Evolutionary conservation across 2,113 vertebrate species (phyloP).

Genomic region (Psophia crepitans): DNA sequence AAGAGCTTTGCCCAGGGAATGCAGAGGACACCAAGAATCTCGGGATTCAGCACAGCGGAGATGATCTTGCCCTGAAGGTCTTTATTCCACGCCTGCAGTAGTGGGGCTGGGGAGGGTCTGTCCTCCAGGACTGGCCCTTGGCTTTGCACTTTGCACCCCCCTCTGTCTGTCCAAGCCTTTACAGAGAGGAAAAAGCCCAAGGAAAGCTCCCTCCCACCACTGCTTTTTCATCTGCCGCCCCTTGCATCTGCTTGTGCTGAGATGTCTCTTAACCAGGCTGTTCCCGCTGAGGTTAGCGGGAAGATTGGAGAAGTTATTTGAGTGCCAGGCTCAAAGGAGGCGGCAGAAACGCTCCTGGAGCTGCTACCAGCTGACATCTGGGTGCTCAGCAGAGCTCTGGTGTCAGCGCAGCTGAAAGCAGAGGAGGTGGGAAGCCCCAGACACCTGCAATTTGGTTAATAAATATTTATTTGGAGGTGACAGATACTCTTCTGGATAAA

Average conservation of each 20-base stretch:
- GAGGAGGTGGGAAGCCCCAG: slow-evolving; percentile 49
- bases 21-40: not conserved
- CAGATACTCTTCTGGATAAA: not conserved
- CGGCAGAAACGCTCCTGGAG: not conserved
- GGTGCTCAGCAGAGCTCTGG: not conserved
- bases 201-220: not conserved
- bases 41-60: not conserved
- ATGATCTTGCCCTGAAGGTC: not conserved
- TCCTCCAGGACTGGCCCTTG: not conserved
- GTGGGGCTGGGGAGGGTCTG: not conserved
- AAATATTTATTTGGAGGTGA: slow-evolving; percentile 56
- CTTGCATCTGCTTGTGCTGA: not conserved
- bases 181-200: accelerated
- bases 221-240: not conserved
- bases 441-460: slow-evolving; percentile 42
- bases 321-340: not conserved
- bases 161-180: not conserved
- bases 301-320: not conserved
- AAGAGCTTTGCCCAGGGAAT: not conserved
- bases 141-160: not conserved
- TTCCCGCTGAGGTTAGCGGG: not conserved
- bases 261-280: not conserved
- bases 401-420: not conserved
- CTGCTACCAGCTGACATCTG: not conserved
- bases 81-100: not conserved